These are phyloP conservation scores for Chalcosyrphus nemorum DNA, from an alignment of 2,888 invertebrate genomes.

Conservation along the genomic window DNA sequence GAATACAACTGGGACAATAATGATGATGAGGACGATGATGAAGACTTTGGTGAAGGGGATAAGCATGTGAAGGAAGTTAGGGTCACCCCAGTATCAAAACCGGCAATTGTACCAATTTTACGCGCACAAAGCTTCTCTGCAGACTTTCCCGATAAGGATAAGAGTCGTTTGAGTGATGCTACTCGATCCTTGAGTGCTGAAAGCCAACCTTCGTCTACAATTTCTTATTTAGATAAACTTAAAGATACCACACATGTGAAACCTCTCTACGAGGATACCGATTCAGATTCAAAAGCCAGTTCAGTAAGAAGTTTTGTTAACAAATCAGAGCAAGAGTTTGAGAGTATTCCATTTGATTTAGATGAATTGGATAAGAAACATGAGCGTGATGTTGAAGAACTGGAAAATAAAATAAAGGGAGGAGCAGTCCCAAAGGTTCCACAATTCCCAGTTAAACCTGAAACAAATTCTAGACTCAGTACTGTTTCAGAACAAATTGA, in stretches of 20 bases:
- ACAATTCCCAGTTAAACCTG: slow-evolving; percentile 52
- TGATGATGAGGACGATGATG: slow-evolving; percentile 76
- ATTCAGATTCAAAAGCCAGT: slow-evolving; percentile 81
- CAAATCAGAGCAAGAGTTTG: slow-evolving; percentile 83
- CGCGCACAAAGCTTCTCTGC: slow-evolving; percentile 76
- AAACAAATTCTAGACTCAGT: slow-evolving; percentile 14
- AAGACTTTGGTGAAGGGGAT: slow-evolving; percentile 79
- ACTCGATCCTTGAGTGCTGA: slow-evolving; percentile 76
- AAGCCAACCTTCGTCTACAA: slow-evolving; percentile 67
- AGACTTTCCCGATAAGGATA: slow-evolving; percentile 73
- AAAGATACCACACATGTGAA: slow-evolving; percentile 77
- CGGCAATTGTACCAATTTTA: slow-evolving; percentile 78
- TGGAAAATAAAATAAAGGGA: slow-evolving; percentile 83
- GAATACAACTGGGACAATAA: slow-evolving; percentile 77
- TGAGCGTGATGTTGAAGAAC: slow-evolving; percentile 80
- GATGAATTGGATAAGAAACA: slow-evolving; percentile 80
- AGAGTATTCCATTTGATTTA: slow-evolving; percentile 83
- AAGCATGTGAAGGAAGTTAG: slow-evolving; percentile 81
- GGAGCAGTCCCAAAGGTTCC: slow-evolving; percentile 74
- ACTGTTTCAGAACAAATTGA: slow-evolving; percentile 53
- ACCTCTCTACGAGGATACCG: slow-evolving; percentile 81
- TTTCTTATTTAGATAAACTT: slow-evolving; percentile 78
- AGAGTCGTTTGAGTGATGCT: slow-evolving; percentile 67
- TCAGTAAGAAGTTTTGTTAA: slow-evolving; percentile 80
- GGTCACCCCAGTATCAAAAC: slow-evolving; percentile 80